phyloP scores from a whole-genome alignment of 2,113 vertebrate species.

The Psammodynastes pulverulentus region DNA sequence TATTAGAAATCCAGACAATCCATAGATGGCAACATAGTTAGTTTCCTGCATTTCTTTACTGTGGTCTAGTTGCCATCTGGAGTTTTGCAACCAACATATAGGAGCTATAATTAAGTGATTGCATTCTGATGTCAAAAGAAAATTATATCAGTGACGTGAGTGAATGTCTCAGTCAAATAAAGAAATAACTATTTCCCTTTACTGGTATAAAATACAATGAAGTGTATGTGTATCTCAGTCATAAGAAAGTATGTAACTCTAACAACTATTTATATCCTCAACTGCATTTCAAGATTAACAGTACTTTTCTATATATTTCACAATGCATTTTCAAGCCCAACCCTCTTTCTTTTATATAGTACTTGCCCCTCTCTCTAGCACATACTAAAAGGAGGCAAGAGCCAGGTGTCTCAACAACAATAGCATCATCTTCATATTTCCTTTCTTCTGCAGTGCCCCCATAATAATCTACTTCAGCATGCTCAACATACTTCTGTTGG shows the following conservation, averaged over 20 bases:
- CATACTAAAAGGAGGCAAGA: not conserved
- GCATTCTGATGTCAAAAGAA: not conserved
- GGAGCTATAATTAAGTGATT: not conserved
- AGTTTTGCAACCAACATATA: not conserved
- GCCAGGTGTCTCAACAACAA: not conserved
- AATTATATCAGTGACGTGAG: not conserved
- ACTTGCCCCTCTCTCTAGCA: not conserved
- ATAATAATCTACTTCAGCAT: not conserved
- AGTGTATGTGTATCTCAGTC: not conserved
- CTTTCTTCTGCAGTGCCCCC: not conserved
- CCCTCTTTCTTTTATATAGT: not conserved
- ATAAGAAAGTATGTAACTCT: not conserved
- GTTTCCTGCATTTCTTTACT: not conserved
- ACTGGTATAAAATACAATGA: not conserved
- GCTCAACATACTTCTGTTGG: not conserved
- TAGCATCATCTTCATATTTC: not conserved
- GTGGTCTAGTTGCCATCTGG: not conserved
- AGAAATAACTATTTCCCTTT: not conserved
- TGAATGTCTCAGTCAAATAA: not conserved
- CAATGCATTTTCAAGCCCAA: not conserved
- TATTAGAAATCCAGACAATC: not conserved
- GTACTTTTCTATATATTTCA: not conserved
- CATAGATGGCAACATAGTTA: not conserved
- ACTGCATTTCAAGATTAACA: not conserved
- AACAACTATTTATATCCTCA: not conserved